Evolutionary conservation across 2,797 vertebrate genomes (phyloP).

Genomic region (Eleutherodactylus coqui): DNA sequence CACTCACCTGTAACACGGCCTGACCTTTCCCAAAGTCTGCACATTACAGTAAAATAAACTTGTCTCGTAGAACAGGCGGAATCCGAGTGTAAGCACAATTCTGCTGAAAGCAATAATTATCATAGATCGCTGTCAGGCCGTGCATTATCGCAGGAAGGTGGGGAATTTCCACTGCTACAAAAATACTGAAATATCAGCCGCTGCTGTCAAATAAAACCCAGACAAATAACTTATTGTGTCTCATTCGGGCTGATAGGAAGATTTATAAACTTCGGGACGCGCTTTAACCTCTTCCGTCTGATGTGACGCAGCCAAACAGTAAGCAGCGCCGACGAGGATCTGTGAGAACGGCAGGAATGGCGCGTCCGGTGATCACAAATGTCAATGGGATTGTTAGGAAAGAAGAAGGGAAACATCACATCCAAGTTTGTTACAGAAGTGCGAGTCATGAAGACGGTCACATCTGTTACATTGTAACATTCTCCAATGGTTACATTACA

Average conservation of each 20-base stretch:
- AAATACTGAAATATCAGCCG: neutral
- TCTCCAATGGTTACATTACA: too few relatives aligned
- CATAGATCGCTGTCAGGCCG: neutral
- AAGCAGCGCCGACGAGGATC: neutral
- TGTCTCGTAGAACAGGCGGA: neutral
- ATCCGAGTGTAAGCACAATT: constrained; percentile 36
- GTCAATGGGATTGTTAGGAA: too few relatives aligned
- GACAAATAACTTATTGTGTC: constrained; percentile 22
- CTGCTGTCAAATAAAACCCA: constrained; percentile 49
- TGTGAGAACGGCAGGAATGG: neutral
- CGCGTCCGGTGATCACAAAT: neutral
- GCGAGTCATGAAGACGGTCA: too few relatives aligned
- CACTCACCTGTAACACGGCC: neutral
- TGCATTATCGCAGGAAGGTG: constrained; percentile 10
- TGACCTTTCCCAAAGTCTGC: neutral
- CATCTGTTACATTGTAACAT: too few relatives aligned
- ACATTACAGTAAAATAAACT: neutral
- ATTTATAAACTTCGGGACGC: neutral
- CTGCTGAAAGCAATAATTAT: constrained; percentile 44
- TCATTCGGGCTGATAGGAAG: neutral
- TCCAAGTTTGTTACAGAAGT: too few relatives aligned
- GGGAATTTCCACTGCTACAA: constrained; percentile 48
- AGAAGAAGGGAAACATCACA: too few relatives aligned
- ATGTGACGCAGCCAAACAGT: neutral
- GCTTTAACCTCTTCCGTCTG: neutral